Evolutionary conservation across 1,140 invertebrate genomes (phyloP), one percentile per base, ranked within the genome.

Genomic region (Achroia grisella): DNA sequence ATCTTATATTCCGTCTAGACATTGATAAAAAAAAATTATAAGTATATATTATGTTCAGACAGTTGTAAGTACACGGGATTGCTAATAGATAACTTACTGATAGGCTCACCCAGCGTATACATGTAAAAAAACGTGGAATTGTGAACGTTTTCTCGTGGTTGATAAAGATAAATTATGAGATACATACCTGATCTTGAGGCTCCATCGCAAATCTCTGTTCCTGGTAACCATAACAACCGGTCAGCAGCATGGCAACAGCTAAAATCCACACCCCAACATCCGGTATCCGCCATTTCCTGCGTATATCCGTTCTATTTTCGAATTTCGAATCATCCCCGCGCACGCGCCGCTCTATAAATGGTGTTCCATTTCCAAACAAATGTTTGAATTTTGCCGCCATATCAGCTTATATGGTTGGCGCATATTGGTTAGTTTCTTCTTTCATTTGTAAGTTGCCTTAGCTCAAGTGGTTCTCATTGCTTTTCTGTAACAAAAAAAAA

Each of bases 191-290:
- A 57, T 83, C 80, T 37, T 76, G 68, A 0, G 80, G 80, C 47
- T 84, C 77, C 75, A 81, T 84, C 1, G 75, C 80, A 40, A 84
- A 84, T 30, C 71, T 69, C 62, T 84, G 80, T 50, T 81, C 75
- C 56, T 76, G 70, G 60, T 73, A 71, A 51, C 69, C 73, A 72
- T 80, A 56, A 48, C 75, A 81, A 63, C 69, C 47, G 62, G 42
- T 56, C 40, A 71, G 30, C 54, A 67, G 34, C 10, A 57, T 45
- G 44, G 52, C 23, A 34, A 60, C 44, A 47, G 54, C 44, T 51
- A 74, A 52, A 54, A 67, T 56, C 66, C 52, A 57, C 56, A 71
- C 53, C 45, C 62, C 57, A 48, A 51, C 68, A 54, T 73, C 66
- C 74, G 56, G 41, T 52, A 23, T 23, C 17, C 17, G 55, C 14